Evolutionary conservation across 2,888 invertebrate genomes (phyloP), one percentile per base, ranked within the genome.

Genomic region (Amphimallon solstitiale): DNA sequence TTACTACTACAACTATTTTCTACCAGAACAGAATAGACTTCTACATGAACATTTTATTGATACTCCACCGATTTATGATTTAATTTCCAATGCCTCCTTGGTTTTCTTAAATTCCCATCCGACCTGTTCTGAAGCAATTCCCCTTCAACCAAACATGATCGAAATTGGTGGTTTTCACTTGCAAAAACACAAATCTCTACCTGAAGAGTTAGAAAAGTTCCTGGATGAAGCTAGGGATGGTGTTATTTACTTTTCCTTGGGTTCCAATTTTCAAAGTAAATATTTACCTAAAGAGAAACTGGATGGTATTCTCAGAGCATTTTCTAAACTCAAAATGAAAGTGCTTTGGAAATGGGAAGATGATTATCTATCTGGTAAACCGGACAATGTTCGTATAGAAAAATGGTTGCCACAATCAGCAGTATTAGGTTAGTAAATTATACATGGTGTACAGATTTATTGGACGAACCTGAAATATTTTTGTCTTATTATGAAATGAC

Each of bases 161-260:
- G n/a, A n/a, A n/a, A n/a, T 88, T 52, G 88, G 87, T 12, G 88
- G 88, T 37, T 73, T 84, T 45, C 88, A 88, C 60, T 62, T 78
- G 1, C 52, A 73, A 62, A 70, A 72, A 9, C 71, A 75, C 0
- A 73, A 75, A 63, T 68, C 72, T 49, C 38, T 73, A 4, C 75
- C 78, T 0, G 45, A 68, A 83, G 86, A 88, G 75, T 75, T 88
- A 0, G 81, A 87, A 77, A 78, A 80, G 15, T 79, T 84, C 65
- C 73, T 88, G 65, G 86, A 88, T 69, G 77, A 81, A 7, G 82
- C 87, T 0, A 81, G 79, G 54, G 70, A 87, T 43, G 88, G 88
- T 0, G 86, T 85, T 0, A 81, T 88, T 1, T 86, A 86, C 67
- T 84, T 88, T 68, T 87, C 86, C 70, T 85, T 89, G 75, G 89